Percentiles rank a stretch among this genome's conserved stretches.
Evolutionary conservation across 2,888 invertebrate genomes (phyloP).

Genomic region (Spilarctia lutea): DNA sequence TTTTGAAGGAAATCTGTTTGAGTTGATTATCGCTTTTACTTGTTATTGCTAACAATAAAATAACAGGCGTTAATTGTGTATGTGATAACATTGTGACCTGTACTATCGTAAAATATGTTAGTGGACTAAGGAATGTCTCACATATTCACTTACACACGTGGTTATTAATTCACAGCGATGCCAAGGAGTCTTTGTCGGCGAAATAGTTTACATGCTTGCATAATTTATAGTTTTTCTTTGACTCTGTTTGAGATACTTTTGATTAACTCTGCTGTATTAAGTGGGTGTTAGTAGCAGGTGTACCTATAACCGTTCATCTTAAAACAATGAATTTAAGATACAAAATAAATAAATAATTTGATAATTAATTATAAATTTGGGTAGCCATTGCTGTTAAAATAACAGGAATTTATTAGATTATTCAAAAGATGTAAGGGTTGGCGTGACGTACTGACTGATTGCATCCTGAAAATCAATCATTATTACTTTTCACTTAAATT

Average conservation of each 20-base stretch:
- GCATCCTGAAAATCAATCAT: neutral
- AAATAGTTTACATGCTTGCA: slow-evolving; percentile 20
- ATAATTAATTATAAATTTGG: neutral
- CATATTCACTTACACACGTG: slow-evolving; percentile 21
- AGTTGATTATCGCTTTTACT: neutral
- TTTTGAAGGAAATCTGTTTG: neutral
- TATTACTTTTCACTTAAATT: too few relatives aligned
- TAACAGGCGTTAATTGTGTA: slow-evolving; percentile 4
- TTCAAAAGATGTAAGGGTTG: neutral
- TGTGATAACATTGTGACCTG: slow-evolving; percentile 13
- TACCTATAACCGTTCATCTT: neutral
- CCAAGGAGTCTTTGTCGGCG: slow-evolving; percentile 23
- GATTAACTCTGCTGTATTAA: neutral
- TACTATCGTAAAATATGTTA: neutral
- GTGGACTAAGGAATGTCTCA: slow-evolving; percentile 17
- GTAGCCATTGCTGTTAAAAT: neutral
- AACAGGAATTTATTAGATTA: neutral
- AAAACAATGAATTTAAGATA: neutral
- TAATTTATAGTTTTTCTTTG: slow-evolving; percentile 12
- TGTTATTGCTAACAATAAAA: neutral
- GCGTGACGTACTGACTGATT: neutral
- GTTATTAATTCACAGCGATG: slow-evolving; percentile 20
- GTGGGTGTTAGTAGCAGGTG: neutral
- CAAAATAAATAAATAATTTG: neutral
- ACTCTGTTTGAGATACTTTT: neutral